A percentile compares a stretch with the other conserved stretches of the same genome.
phyloP scores from a whole-genome alignment of 2,113 vertebrate genomes.

The Sclerurus mexicanus region DNA sequence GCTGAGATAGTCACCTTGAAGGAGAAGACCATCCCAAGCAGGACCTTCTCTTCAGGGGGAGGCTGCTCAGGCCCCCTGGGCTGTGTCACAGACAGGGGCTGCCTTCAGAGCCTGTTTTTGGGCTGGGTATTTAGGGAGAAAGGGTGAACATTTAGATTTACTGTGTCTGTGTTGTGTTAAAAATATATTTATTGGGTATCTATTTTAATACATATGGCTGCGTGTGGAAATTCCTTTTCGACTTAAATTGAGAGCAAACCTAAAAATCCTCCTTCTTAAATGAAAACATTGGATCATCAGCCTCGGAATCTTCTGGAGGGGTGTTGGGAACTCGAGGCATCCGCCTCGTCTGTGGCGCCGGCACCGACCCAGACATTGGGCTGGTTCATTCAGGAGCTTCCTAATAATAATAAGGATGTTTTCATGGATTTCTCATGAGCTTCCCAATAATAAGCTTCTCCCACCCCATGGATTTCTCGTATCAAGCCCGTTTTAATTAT shows the following conservation, averaged over 20 bases:
- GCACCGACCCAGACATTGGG: neutral
- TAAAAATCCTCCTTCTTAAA: neutral
- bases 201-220: neutral
- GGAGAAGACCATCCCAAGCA: neutral
- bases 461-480: neutral
- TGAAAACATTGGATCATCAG: neutral
- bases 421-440: neutral
- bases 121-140: neutral
- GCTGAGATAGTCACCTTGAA: neutral
- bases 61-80: neutral
- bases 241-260: neutral
- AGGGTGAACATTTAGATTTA: neutral
- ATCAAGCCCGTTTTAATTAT: neutral
- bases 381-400: neutral
- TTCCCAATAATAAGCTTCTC: neutral
- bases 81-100: neutral
- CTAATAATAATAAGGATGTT: neutral
- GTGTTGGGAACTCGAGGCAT: neutral
- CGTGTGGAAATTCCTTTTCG: neutral
- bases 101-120: neutral
- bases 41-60: neutral
- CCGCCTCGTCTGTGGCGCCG: fast-evolving
- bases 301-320: neutral
- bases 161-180: neutral
- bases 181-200: neutral